Conservation (phyloP, 2,797 vertebrate genomes). For the Diceros bicornis region DNA sequence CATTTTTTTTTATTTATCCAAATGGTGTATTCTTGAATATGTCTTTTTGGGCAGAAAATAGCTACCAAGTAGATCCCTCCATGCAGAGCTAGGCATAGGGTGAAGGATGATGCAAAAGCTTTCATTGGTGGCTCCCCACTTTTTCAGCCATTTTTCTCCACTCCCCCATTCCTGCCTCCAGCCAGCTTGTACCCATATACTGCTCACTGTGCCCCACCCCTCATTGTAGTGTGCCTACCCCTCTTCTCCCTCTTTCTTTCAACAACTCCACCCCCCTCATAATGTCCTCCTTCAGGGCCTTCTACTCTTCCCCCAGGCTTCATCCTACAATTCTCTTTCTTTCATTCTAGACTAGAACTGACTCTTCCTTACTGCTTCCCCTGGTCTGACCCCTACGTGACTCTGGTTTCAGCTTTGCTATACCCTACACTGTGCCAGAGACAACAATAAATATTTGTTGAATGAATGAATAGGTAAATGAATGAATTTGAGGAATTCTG, state of each 20-base stretch:
- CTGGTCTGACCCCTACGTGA: not conserved
- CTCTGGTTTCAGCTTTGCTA: not conserved
- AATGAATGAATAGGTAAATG: conserved; percentile 44
- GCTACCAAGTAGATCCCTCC: conserved; percentile 1
- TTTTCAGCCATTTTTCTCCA: not conserved
- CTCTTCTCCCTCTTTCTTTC: not conserved
- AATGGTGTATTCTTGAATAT: not conserved
- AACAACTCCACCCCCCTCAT: conserved; percentile 8
- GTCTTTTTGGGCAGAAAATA: not conserved
- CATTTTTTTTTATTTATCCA: conserved; percentile 6
- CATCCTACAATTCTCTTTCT: not conserved
- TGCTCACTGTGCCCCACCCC: not conserved
- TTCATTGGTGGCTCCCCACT: not conserved
- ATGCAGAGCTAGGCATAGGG: not conserved
- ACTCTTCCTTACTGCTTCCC: conserved; percentile 33
- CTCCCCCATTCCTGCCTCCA: not conserved
- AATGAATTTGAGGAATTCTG: conserved; percentile 59
- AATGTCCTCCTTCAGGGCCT: not conserved
- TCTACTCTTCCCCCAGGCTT: not conserved
- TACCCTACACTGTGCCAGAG: conserved; percentile 20
- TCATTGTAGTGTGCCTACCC: not conserved
- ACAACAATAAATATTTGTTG: conserved; percentile 47
- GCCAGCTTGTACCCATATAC: not conserved
- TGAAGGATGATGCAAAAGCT: conserved; percentile 32
- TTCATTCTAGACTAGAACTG: conserved; percentile 4